Percentiles rank a stretch among this genome's conserved stretches.
Conservation (phyloP, 2,113 vertebrate genomes). For the Psephotus haematonotus region DNA sequence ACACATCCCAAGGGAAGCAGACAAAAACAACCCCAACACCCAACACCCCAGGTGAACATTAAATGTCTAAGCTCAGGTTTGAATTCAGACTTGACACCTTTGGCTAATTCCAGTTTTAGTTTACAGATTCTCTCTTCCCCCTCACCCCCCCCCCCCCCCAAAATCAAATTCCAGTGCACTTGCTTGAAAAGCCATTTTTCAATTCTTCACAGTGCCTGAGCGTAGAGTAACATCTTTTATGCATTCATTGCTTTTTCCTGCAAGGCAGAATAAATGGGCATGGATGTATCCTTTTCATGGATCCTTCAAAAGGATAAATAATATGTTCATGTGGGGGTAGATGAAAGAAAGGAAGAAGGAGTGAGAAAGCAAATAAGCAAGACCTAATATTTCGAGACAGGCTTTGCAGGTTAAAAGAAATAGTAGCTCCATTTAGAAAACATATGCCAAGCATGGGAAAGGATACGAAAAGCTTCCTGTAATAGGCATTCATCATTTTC, state of each 20-base stretch:
- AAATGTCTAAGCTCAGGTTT: background rate
- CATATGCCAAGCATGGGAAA: background rate
- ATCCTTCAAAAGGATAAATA: constrained; percentile 23
- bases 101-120: background rate
- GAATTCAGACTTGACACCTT: background rate
- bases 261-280: constrained; percentile 2
- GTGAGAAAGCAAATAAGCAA: background rate
- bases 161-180: background rate
- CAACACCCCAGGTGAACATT: background rate
- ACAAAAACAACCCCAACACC: background rate
- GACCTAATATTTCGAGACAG: background rate
- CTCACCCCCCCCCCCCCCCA: too few relatives aligned
- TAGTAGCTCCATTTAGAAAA: background rate
- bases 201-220: background rate
- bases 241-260: constrained; percentile 35
- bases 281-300: background rate
- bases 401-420: background rate
- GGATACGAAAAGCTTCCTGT: background rate
- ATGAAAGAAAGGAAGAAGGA: background rate
- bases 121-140: background rate
- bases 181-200: background rate
- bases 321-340: background rate
- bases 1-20: background rate
- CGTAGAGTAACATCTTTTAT: background rate
- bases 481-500: background rate